phyloP scores from a whole-genome alignment of 2,888 invertebrate species.

The Nomada ferruginata region DNA sequence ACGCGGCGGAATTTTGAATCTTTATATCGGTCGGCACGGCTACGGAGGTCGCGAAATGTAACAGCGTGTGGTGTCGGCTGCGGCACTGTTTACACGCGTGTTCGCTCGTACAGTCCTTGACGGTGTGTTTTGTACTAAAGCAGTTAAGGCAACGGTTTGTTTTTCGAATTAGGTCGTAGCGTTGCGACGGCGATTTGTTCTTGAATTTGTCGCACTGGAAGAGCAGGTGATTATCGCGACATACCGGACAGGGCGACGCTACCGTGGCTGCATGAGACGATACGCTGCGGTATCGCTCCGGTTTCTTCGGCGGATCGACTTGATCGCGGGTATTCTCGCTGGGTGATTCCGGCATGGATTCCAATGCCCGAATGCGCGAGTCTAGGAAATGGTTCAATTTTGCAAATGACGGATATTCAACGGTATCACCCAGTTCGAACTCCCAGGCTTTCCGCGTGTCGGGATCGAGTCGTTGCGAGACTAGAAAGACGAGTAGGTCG shows the following conservation, averaged over 20 bases:
- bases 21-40: not conserved
- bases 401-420: not conserved
- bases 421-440: not conserved
- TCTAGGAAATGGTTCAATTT: not conserved
- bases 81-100: not conserved
- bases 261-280: not conserved
- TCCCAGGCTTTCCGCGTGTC: not conserved
- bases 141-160: not conserved
- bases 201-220: not conserved
- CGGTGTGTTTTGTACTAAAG: not conserved
- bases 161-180: not conserved
- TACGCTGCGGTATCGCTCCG: no score
- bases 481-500: not conserved
- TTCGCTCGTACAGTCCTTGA: not conserved
- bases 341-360: not conserved
- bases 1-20: no score
- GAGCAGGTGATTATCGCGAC: not conserved
- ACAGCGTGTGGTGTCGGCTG: not conserved
- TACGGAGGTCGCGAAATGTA: not conserved
- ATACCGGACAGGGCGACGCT: not conserved
- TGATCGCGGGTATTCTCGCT: not conserved
- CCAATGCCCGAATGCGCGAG: not conserved
- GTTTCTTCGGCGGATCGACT: not conserved
- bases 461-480: not conserved
- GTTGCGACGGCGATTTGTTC: not conserved